Evolutionary conservation across 1,140 invertebrate genomes (phyloP).

Genomic region (Laupala kohalensis): DNA sequence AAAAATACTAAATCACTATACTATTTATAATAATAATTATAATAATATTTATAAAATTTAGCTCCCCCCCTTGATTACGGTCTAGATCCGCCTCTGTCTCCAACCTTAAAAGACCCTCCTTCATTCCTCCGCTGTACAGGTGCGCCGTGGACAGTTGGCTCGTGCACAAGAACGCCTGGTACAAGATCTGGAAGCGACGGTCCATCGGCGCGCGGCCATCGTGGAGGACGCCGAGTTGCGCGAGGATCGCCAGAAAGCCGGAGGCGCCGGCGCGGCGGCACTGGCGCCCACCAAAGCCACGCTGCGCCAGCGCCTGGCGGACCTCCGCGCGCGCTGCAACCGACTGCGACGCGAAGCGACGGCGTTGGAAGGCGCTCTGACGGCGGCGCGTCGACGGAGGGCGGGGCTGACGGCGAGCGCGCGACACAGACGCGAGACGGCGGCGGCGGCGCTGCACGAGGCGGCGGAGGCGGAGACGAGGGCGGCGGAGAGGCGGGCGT

Average conservation of each 20-base stretch:
- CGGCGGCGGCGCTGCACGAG: neutral
- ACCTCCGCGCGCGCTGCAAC: neutral
- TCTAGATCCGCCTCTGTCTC: too few species aligned
- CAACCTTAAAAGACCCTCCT: too few species aligned
- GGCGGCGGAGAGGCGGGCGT: too few species aligned
- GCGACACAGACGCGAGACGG: neutral
- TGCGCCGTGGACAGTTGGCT: constrained; percentile 47
- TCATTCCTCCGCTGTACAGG: constrained; percentile 22
- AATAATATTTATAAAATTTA: too few species aligned
- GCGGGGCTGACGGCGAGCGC: neutral
- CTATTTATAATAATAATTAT: too few species aligned
- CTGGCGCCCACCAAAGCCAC: neutral
- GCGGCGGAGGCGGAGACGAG: neutral
- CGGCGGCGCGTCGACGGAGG: too few species aligned
- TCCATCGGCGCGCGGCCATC: constrained; percentile 53
- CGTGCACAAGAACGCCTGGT: constrained; percentile 61
- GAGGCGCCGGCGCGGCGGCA: neutral
- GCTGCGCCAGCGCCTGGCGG: constrained; percentile 1
- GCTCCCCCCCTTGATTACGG: too few species aligned
- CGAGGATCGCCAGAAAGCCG: constrained; percentile 23
- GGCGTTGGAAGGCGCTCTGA: neutral
- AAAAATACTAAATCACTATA: too few species aligned
- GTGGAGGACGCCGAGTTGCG: constrained; percentile 40
- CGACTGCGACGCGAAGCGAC: neutral
- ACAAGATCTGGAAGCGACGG: constrained; percentile 58